Evolutionary conservation across 2,888 invertebrate genomes (phyloP), one percentile per base, ranked within the genome.

Genomic region (Drosophila buzzatii): DNA sequence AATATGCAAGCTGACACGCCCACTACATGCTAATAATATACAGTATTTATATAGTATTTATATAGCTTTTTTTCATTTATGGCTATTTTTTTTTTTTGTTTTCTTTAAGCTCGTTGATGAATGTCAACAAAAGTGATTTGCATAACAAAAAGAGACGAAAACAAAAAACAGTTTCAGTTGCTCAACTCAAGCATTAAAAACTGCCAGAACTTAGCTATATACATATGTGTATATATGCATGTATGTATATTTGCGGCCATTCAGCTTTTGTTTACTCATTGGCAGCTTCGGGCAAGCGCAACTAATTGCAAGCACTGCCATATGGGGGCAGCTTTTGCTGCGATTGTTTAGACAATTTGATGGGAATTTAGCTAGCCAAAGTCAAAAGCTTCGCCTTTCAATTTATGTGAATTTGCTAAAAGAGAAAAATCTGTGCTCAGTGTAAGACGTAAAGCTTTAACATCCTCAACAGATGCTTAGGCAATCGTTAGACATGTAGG

Each of bases 71-170:
- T 55, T 71, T 62, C 72, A 74, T 82, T 75, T 68, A 64, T 73
- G 67, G 39, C 39, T 75, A 69, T 60, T 66, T 41, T 33, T 60
- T 66, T 41, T 33, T 6, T 37, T 2, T 37, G 4, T 69, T 52
- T 41, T 27, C 6, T n/a, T 42, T 33, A 42, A 57, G 56, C 44
- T 42, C 39, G 60, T 58, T 78, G 62, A 65, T 51, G 77, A 75
- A 73, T 79, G 82, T 77, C 69, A 63, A 51, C 68, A 79, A 70
- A 79, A 66, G 55, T 70, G 56, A 85, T 87, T 87, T 89, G 90
- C 90, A 89, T 87, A 76, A 90, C 84, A 87, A 88, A 71, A 65
- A 55, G 55, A 1, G 49, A 51, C 33, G 49, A 35, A 35, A 51
- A 14, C 4, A 12, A 35, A 37, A 20, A 53, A 23, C 18, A 16